Percentiles rank a stretch among this genome's conserved stretches.
Evolutionary conservation across 2,797 vertebrate genomes (phyloP).

Genomic region (Lagocephalus sceleratus): DNA sequence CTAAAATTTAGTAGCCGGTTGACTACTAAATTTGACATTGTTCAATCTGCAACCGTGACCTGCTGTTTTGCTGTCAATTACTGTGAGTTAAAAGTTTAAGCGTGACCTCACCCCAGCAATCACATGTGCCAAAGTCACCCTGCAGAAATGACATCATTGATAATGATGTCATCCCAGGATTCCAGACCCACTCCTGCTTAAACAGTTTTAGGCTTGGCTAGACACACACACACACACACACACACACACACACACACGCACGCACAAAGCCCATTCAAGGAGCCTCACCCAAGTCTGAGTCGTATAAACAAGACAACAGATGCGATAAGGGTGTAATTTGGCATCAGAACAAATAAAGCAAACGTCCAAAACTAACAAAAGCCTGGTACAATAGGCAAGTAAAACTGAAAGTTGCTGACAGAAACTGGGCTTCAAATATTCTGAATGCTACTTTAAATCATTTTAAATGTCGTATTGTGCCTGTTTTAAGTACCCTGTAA

Average conservation of each 20-base stretch:
- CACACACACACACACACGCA: slow-evolving; percentile 5
- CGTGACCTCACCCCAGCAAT: slow-evolving; percentile 68
- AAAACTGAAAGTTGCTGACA: slow-evolving; percentile 59
- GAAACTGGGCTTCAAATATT: slow-evolving; percentile 58
- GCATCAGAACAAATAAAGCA: slow-evolving; percentile 62
- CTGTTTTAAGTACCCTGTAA: slow-evolving; percentile 35
- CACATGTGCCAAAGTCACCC: slow-evolving; percentile 77
- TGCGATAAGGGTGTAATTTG: slow-evolving; percentile 73
- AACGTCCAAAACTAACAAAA: slow-evolving; percentile 53
- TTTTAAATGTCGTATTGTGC: slow-evolving; percentile 35
- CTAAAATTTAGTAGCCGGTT: slow-evolving; percentile 29
- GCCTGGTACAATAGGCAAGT: slow-evolving; percentile 51
- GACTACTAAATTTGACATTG: slow-evolving; percentile 40
- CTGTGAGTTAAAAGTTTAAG: slow-evolving; percentile 57
- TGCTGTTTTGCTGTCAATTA: slow-evolving; percentile 63
- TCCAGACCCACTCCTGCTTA: slow-evolving; percentile 73
- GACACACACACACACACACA: slow-evolving; percentile 31
- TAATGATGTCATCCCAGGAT: slow-evolving; percentile 76
- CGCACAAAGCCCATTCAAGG: slow-evolving; percentile 42
- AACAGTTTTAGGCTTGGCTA: slow-evolving; percentile 72
- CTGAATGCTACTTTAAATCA: slow-evolving; percentile 33
- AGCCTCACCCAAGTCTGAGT: slow-evolving; percentile 64
- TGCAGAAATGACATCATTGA: slow-evolving; percentile 76
- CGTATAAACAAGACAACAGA: slow-evolving; percentile 73
- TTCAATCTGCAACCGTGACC: slow-evolving; percentile 43